These are phyloP conservation scores for Euura saliciscinereae DNA, from an alignment of 1,140 invertebrate species.

Conservation along the genomic window DNA sequence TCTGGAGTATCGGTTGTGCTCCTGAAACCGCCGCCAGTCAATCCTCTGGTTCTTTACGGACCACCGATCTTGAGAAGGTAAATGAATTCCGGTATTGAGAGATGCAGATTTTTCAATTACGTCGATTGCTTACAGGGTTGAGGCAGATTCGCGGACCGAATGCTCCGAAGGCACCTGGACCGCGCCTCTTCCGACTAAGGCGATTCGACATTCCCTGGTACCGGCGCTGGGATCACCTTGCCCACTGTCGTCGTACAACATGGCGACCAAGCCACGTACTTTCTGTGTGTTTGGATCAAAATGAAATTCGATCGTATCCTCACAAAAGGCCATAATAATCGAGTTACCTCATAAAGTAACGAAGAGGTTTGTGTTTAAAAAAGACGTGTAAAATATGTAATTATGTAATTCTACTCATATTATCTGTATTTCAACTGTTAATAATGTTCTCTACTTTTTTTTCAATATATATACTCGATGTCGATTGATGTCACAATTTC, in stretches of 20 bases:
- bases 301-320: background rate
- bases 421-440: background rate
- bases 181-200: conserved; percentile 48
- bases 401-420: background rate
- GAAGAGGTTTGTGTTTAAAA: background rate
- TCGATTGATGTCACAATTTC: no score
- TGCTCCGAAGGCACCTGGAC: conserved; percentile 47
- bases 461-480: no score
- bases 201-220: conserved; percentile 45
- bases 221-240: conserved; percentile 49
- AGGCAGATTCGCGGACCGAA: conserved; percentile 35
- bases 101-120: no score
- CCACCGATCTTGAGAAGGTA: conserved; percentile 64
- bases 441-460: background rate
- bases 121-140: conserved; percentile 30
- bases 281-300: conserved; percentile 36
- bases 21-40: conserved; percentile 73
- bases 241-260: conserved; percentile 45
- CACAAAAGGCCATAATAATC: background rate
- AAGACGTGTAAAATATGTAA: conserved; percentile 2
- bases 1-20: conserved; percentile 76
- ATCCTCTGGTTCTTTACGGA: conserved; percentile 67
- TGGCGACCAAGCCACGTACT: conserved; percentile 42
- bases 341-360: no score
- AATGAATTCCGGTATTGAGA: conserved; percentile 16